Evolutionary conservation across 1,140 invertebrate genomes (phyloP), one percentile per base, ranked within the genome.

Genomic region (Brachionus asplanchnoidis): DNA sequence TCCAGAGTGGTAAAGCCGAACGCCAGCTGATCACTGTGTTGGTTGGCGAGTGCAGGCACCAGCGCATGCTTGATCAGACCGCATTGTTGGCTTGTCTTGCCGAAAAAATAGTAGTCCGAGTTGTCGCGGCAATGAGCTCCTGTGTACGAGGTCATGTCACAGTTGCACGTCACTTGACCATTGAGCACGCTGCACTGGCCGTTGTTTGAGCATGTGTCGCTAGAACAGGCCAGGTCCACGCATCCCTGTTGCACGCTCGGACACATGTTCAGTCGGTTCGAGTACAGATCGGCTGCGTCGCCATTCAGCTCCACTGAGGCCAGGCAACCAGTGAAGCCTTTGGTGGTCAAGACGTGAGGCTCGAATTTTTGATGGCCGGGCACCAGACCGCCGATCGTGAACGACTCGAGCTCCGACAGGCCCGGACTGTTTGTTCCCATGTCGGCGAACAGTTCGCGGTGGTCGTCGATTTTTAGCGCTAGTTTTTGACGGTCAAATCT

Each of bases 141-240:
- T 11, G 65, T 84, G 66, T 84, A 84, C 3, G 82, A 84, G 3
- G 82, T 84, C 82, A 84, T 84, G 28, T 70, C 60, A 56, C 82
- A 84, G 17, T 84, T 46, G 20, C 82, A 84, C 23, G 60, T 9
- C 46, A 75, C 60, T 70, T 84, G 42, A 20, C 44, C 65, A 36
- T 42, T 17, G 0, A 8, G 8, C 8, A 26, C 14, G 17, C 32
- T 84, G 28, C 82, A 84, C 28, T 36, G 26, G n/a, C 82, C 82
- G 11, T 73, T 53, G 23, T 84, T 68, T 14, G 60, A 20, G 46
- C 82, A 84, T 26, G 60, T 50, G 23, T 84, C 68, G 26, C 26
- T 73, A 0, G 60, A 28, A 50, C 82, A 84, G 2, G 66, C 32
- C 44, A 70, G n/a, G 44, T 84, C 82, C 9, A 75, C 44, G 70